Base-by-base conservation (phyloP, 2,113 vertebrate genomes). In the Marmota monax region DNA sequence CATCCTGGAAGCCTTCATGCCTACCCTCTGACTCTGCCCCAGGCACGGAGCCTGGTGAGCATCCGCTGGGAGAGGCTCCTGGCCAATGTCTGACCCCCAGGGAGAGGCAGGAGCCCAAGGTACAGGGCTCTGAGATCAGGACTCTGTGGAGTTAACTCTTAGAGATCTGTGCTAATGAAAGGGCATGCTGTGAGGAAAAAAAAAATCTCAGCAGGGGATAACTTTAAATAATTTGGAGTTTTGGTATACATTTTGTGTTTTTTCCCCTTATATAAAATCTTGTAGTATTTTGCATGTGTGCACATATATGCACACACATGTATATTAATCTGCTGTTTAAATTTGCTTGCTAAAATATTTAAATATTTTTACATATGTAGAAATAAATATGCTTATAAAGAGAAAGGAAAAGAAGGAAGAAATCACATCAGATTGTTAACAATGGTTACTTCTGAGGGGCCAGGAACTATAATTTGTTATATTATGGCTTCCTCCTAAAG, bases 21-120 rank as follows among this genome's bases (percentile, higher is more conserved):
- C 91, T 87, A 84, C 84, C 72, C 48, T 96, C 76, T 94, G 77
- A 73, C 63, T 90, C 82, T 95, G 77, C 90, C 90, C 85, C 74
- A 86, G 77, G 85, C 88, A 22, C 22, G 1, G 82, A 82, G 77
- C 80, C 88, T 83, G 77, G 39, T 45, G 58, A 94, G 82, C 39
- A 45, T 74, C 61, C 23, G 2, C 27, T 17, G 58, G 58, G 39
- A 93, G 83, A 67, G 3, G 10, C 39, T 82, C 45, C 88, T 51
- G 82, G 91, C 94, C 51, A 65, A 13, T 29, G 48, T 58, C 76
- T 85, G 90, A 39, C 56, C 63, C 13, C 22, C 3, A 70, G 7
- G 86, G 77, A 82, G 77, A 42, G 37, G 63, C 4, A 7, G 42
- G 76, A 34, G 67, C 85, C n/a, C 63, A 74, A 79, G 63, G 61